Percentiles rank a stretch among this genome's conserved stretches.
Evolutionary conservation across 1,140 invertebrate genomes (phyloP).

Genomic region (Pteromalus puparum): DNA sequence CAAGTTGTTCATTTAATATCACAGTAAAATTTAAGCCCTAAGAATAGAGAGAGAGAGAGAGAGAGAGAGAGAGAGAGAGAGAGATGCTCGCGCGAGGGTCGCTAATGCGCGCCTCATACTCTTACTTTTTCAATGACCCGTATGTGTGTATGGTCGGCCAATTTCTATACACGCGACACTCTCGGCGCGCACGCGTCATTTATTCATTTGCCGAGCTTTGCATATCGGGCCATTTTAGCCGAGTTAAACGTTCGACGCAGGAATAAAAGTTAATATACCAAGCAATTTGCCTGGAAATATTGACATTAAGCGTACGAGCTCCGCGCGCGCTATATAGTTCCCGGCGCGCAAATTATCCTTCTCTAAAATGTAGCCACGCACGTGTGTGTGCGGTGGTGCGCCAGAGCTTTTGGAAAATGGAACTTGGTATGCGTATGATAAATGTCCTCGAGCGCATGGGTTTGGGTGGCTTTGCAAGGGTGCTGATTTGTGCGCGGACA

Average conservation of each 20-base stretch:
- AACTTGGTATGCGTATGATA: constrained; percentile 11
- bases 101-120: neutral
- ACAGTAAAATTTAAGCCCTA: no score
- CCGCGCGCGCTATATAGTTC: no score
- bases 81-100: no score
- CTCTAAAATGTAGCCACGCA: neutral
- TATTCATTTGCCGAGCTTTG: constrained; percentile 39
- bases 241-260: no score
- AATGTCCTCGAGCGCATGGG: neutral
- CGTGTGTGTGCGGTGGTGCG: no score
- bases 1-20: no score
- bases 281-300: constrained; percentile 34
- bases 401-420: neutral
- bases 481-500: neutral
- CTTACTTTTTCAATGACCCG: neutral
- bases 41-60: no score
- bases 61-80: no score
- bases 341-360: constrained; percentile 4
- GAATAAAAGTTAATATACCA: constrained; percentile 41
- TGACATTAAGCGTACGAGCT: constrained; percentile 11
- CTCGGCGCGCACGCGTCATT: constrained; percentile 35
- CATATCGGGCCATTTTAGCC: neutral
- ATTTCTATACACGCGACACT: constrained; percentile 48
- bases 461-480: neutral
- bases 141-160: neutral